Evolutionary conservation across 2,888 invertebrate genomes (phyloP).

Genomic region (Stomorhina lunata): DNA sequence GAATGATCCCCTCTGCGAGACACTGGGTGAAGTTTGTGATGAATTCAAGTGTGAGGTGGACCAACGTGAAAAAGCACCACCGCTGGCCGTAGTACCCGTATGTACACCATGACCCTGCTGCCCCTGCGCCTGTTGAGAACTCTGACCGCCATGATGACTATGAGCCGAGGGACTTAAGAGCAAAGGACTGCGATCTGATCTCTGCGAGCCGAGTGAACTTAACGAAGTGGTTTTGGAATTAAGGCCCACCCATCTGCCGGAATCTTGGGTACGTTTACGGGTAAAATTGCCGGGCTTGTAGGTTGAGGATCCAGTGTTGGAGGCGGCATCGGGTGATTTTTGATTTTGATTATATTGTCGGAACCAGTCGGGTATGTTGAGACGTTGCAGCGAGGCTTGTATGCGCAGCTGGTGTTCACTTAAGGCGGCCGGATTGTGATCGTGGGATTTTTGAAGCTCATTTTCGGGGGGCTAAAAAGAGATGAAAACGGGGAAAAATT

Average conservation of each 20-base stretch:
- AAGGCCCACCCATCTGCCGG: constrained; percentile 84
- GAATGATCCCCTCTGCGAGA: constrained; percentile 87
- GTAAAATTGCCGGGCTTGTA: constrained; percentile 88
- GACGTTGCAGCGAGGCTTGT: constrained; percentile 94
- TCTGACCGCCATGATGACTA: constrained; percentile 80
- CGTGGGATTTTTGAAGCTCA: constrained; percentile 89
- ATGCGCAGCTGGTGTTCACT: constrained; percentile 97
- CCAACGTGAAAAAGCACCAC: constrained; percentile 82
- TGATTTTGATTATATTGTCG: constrained; percentile 80
- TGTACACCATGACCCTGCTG: constrained; percentile 61
- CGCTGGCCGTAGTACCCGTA: constrained; percentile 59
- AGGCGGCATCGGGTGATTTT: constrained; percentile 70
- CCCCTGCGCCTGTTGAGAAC: constrained; percentile 57
- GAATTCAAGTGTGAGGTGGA: constrained; percentile 88
- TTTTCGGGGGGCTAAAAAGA: constrained; percentile 92
- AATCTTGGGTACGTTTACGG: constrained; percentile 88
- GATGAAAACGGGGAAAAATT: background rate
- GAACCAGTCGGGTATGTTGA: constrained; percentile 98
- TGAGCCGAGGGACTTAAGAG: constrained; percentile 80
- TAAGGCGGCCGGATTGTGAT: constrained; percentile 84
- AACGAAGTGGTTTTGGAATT: constrained; percentile 93
- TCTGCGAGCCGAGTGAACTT: constrained; percentile 85
- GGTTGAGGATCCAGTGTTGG: constrained; percentile 53
- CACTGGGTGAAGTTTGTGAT: constrained; percentile 87
- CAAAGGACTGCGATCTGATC: constrained; percentile 79